Evolutionary conservation across 2,797 vertebrate species (phyloP).

Genomic region (Lutjanus argentimaculatus): DNA sequence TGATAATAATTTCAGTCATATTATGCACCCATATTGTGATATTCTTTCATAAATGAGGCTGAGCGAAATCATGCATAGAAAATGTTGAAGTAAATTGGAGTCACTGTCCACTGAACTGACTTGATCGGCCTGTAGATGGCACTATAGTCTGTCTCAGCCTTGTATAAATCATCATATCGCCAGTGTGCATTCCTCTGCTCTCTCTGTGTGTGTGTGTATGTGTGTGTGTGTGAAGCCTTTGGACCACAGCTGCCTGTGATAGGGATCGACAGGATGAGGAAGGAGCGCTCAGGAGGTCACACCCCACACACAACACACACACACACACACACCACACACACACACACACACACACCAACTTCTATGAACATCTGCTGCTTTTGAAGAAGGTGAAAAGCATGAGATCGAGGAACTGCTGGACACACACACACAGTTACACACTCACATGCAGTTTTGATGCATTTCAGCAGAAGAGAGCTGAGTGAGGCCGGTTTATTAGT

Average conservation of each 20-base stretch:
- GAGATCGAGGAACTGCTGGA: slow-evolving; percentile 29
- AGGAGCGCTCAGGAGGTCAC: slow-evolving; percentile 37
- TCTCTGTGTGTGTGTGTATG: slow-evolving; percentile 22
- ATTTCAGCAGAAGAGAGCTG: slow-evolving; percentile 50
- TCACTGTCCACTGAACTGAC: background rate
- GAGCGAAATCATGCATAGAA: background rate
- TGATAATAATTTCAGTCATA: background rate
- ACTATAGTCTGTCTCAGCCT: slow-evolving; percentile 25
- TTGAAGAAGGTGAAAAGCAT: slow-evolving; percentile 37
- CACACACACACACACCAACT: slow-evolving; percentile 27
- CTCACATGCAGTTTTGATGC: slow-evolving; percentile 21
- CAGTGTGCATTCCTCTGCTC: slow-evolving; percentile 51
- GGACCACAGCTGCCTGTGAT: slow-evolving; percentile 71
- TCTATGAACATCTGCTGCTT: slow-evolving; percentile 48
- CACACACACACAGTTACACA: slow-evolving; percentile 27
- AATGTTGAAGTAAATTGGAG: background rate
- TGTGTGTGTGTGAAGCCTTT: slow-evolving; percentile 33
- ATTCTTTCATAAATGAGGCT: background rate
- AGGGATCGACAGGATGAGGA: slow-evolving; percentile 67
- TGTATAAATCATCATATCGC: background rate
- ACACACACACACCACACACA: slow-evolving; percentile 37
- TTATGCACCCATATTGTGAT: background rate
- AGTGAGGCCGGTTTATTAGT: slow-evolving; percentile 58
- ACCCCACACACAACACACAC: slow-evolving; percentile 29
- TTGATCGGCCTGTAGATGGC: slow-evolving; percentile 56